Base-by-base conservation (phyloP, 2,113 vertebrate species). In the Patagioenas fasciata region DNA sequence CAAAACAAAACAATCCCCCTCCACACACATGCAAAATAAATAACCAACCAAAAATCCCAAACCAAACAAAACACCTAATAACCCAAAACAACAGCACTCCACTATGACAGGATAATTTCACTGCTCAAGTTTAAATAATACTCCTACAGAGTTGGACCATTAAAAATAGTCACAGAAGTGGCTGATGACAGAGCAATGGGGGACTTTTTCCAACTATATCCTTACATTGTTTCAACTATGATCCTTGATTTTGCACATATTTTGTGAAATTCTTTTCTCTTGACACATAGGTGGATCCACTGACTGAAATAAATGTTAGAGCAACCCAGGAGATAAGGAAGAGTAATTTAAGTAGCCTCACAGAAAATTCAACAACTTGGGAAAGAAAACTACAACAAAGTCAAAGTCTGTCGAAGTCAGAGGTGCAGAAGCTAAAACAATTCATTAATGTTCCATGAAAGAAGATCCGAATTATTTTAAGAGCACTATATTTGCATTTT, bases 401-500 rank as follows among this genome's bases (percentile, higher is more conserved):
- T 38, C 60, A 85, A 80, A 72, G 64, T 79, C n/a, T 32, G 25
- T 65, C 0, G 1, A 93, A 92, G 62, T 53, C 83, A 96, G 66
- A 93, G 61, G 70, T 89, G 80, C 78, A 91, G 77, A 82, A 81
- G 67, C 77, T 36, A 78, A 57, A 97, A 91, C 91, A 90, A 93
- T 92, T 93, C 85, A 89, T 94, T 97, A 97, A 94, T 84, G 96
- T 85, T 81, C 47, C 36, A 23, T 79, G 36, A 73, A 91, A 93
- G 92, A 95, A 80, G 94, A 88, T 89, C 94, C 66, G 91, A 91
- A 91, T 92, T 94, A 96, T 92, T 97, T 97, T 97, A 97, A 98
- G 94, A 96, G 88, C 88, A 94, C 85, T 89, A 74, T 89, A 95
- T 90, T 97, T 97, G 96, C 96, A 97, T 97, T 97, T 98, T 98